phyloP scores from a whole-genome alignment of 2,888 invertebrate species.

The Mamestra brassicae region DNA sequence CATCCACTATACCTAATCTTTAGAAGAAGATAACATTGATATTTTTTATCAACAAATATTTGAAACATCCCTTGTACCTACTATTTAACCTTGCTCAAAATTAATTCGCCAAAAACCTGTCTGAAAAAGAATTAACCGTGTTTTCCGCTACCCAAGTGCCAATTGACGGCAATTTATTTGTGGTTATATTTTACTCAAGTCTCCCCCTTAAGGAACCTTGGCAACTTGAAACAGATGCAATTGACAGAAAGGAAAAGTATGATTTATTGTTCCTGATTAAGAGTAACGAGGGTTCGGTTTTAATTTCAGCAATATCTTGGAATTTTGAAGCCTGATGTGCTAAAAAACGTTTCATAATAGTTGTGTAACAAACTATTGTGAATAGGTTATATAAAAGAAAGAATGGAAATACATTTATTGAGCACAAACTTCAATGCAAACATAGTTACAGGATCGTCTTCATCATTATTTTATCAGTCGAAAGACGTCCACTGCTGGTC shows the following conservation, averaged over 20 bases:
- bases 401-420: too few species aligned
- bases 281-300: constrained; percentile 45
- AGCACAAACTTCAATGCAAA: too few species aligned
- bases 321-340: constrained; percentile 17
- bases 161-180: constrained; percentile 50
- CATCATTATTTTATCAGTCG: too few species aligned
- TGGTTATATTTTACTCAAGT: constrained; percentile 57
- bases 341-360: not conserved
- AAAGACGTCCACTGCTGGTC: too few species aligned
- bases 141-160: constrained; percentile 22
- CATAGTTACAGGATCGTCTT: too few species aligned
- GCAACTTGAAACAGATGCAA: constrained; percentile 59
- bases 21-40: too few species aligned
- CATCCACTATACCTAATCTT: too few species aligned
- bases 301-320: constrained; percentile 38
- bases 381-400: too few species aligned
- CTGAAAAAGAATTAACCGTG: constrained; percentile 25
- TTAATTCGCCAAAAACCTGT: not conserved
- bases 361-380: not conserved
- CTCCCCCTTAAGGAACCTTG: constrained; percentile 27
- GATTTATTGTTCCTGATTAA: constrained; percentile 62
- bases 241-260: constrained; percentile 52
- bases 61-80: not conserved
- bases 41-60: too few species aligned
- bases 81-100: constrained; percentile 4